Evolutionary conservation across 1,140 invertebrate species (phyloP), one percentile per base, ranked within the genome.

Genomic region (Drosophila teissieri): DNA sequence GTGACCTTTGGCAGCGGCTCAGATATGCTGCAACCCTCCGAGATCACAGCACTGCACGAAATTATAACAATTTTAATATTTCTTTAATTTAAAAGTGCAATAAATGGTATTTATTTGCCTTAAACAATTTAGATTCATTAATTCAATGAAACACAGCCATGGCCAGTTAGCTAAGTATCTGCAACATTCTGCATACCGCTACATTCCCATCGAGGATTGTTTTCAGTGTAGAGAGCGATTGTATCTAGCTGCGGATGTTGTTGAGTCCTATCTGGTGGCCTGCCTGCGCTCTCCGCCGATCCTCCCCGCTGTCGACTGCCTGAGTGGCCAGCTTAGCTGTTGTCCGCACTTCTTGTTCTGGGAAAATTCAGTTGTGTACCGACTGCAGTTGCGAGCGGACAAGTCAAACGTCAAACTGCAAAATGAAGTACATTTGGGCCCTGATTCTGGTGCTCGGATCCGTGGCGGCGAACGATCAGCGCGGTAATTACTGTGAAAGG

Each of bases 401-500:
- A 46, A 60, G 34, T 15, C 6, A n/a, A 36, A 19, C 14, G 34
- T 15, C 6, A n/a, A 36, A 19, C 14, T 42, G 3, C 37, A 31
- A 36, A 53, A 81, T 82, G 79, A 73, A 37, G 7, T 46, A 39
- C 11, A 17, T 40, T 19, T 76, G 75, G 61, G 40, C 8, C 53
- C 34, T 61, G 4, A 11, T 46, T 15, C 46, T 86, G n/a, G 45
- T 88, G 12, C 44, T 76, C 2, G 54, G 65, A 31, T 53, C 58
- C 3, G 22, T 19, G 22, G 4, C 65, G 24, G 76, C 61, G 6
- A 19, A 55, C 15, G 55, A 51, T 4, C 37, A 55, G 15, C 51
- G 48, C 12, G 83, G 89, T 19, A 67, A 88, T 24, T 89, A 53
- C 60, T 88, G 83, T 19, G 79, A 88, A 14, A 46, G 84, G 4